Evolutionary conservation across 2,113 vertebrate genomes (phyloP).

Genomic region (Oncorhynchus gorbuscha): DNA sequence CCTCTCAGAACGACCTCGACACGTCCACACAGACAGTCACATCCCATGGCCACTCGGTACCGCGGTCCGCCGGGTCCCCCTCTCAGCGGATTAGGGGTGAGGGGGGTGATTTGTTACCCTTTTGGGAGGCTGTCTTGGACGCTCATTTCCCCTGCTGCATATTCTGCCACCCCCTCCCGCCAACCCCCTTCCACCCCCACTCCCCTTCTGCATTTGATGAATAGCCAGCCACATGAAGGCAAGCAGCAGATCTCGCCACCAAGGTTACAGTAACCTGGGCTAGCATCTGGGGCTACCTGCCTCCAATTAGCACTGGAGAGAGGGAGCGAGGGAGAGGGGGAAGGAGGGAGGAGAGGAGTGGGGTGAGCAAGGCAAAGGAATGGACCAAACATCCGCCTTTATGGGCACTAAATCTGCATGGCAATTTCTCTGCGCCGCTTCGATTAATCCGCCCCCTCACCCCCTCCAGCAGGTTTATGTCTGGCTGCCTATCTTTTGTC

Average conservation of each 20-base stretch:
- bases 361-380: constrained; percentile 27
- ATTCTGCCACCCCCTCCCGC: constrained; percentile 64
- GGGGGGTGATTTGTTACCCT: constrained; percentile 77
- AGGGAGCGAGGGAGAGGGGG: constrained; percentile 19
- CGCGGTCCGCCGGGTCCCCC: constrained; percentile 55
- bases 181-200: constrained; percentile 18
- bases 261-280: constrained; percentile 79
- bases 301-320: constrained; percentile 68
- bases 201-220: constrained; percentile 66
- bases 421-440: constrained; percentile 67
- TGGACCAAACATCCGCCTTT: constrained; percentile 61
- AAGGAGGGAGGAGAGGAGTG: constrained; percentile 31
- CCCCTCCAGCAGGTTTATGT: constrained; percentile 70
- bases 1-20: constrained; percentile 3
- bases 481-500: constrained; percentile 65
- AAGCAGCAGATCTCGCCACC: constrained; percentile 72
- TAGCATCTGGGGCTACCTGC: constrained; percentile 70
- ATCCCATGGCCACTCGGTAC: constrained; percentile 32
- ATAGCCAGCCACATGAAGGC: constrained; percentile 72
- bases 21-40: not conserved
- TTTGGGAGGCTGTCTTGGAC: constrained; percentile 71
- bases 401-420: constrained; percentile 78
- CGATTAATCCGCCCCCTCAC: constrained; percentile 62
- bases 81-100: constrained; percentile 58
- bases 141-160: constrained; percentile 72